These are phyloP conservation scores for Chunga burmeisteri DNA, from an alignment of 2,113 vertebrate genomes.

Conservation along the genomic window DNA sequence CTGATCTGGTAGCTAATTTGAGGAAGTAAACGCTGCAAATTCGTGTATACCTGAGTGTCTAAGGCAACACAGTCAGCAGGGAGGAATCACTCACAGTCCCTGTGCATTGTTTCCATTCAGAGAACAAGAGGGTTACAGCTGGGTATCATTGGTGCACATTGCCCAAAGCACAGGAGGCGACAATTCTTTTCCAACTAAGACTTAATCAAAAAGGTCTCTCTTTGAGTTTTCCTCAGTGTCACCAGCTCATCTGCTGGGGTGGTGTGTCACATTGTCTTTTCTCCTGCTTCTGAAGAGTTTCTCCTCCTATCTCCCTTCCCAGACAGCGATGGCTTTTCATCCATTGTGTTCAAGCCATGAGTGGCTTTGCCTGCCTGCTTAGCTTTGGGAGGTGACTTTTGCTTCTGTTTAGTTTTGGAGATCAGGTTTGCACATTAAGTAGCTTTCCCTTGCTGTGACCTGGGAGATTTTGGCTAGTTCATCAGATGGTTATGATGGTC, in stretches of 20 bases:
- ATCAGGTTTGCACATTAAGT: neutral
- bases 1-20: neutral
- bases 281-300: neutral
- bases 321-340: neutral
- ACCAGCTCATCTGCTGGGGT: rapidly evolving
- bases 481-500: neutral
- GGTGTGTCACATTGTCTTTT: neutral
- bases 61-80: neutral
- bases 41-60: neutral
- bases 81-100: neutral
- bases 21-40: neutral
- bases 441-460: neutral
- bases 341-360: rapidly evolving
- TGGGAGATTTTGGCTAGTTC: neutral
- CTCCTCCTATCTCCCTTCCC: neutral
- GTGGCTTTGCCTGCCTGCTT: neutral
- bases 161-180: neutral
- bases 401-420: neutral
- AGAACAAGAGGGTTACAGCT: neutral
- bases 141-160: neutral
- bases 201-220: neutral
- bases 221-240: neutral
- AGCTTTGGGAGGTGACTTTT: neutral
- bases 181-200: neutral
- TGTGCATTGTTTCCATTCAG: rapidly evolving